Evolutionary conservation across 2,113 vertebrate genomes (phyloP).

Genomic region (Chauna torquata): DNA sequence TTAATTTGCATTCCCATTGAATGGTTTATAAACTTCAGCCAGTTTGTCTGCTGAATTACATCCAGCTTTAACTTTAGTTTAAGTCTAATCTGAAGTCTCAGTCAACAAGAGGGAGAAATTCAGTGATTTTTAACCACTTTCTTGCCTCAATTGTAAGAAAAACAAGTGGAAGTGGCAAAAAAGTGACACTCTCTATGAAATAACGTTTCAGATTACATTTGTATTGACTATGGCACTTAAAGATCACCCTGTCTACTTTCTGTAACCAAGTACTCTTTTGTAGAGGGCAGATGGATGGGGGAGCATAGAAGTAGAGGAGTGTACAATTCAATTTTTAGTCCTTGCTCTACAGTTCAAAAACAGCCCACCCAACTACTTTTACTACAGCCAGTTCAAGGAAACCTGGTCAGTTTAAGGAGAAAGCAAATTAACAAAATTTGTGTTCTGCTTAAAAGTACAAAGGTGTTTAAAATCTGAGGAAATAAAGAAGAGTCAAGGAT

Average conservation of each 20-base stretch:
- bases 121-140: background rate
- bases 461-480: background rate
- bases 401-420: background rate
- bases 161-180: background rate
- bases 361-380: background rate
- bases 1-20: background rate
- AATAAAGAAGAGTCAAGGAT: background rate
- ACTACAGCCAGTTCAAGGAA: background rate
- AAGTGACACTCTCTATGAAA: background rate
- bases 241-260: background rate
- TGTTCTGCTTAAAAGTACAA: background rate
- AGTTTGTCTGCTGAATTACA: background rate
- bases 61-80: background rate
- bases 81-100: background rate
- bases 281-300: background rate
- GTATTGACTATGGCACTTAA: background rate
- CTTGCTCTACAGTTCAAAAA: background rate
- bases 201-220: background rate
- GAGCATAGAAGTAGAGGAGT: background rate
- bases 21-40: background rate
- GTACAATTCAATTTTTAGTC: background rate
- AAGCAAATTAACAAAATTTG: background rate
- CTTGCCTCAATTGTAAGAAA: background rate
- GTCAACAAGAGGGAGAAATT: background rate
- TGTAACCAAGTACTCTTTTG: background rate